These are phyloP conservation scores for Chinchilla lanigera DNA, from an alignment of 2,113 vertebrate genomes.

Conservation along the genomic window DNA sequence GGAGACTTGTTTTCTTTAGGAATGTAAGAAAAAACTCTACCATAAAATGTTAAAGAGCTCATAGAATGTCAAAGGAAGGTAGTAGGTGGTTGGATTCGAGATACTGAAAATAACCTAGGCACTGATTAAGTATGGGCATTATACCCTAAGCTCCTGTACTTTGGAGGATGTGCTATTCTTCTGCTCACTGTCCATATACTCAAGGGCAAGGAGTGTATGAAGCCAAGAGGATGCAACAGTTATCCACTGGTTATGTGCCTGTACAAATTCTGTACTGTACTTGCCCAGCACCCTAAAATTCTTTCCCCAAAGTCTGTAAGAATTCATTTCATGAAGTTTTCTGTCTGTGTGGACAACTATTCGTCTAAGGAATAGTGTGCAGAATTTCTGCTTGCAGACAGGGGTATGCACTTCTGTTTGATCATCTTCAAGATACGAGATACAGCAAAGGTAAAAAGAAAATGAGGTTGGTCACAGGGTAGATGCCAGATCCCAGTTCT, in stretches of 20 bases:
- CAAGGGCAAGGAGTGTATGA: background rate
- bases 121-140: background rate
- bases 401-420: background rate
- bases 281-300: background rate
- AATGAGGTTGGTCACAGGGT: background rate
- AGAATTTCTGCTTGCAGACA: background rate
- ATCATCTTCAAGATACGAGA: background rate
- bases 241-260: background rate
- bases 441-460: background rate
- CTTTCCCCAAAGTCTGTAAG: accelerated
- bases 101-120: background rate
- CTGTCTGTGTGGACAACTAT: background rate
- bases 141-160: background rate
- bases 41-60: background rate
- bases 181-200: background rate
- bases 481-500: background rate
- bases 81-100: background rate
- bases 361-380: background rate
- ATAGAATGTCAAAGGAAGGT: background rate
- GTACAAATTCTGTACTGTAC: background rate
- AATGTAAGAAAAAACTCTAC: background rate
- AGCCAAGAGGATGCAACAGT: background rate
- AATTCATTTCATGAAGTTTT: background rate
- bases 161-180: background rate
- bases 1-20: background rate